Evolutionary conservation across 37 sponge, comb jelly and placozoan species (phyloP), one percentile per base, ranked within the genome.

Genomic region (Axinella damicornis): DNA sequence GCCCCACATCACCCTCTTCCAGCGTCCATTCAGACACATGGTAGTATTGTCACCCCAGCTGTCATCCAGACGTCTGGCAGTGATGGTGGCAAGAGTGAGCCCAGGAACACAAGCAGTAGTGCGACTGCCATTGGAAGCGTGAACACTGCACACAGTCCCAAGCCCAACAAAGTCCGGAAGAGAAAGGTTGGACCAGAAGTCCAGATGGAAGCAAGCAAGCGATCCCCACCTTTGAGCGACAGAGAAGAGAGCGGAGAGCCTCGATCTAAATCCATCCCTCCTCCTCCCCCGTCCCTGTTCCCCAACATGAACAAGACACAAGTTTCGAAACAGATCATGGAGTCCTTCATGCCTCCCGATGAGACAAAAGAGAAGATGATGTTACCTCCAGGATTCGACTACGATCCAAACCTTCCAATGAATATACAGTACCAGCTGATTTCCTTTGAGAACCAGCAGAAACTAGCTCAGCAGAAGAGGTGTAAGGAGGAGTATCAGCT

Each of bases 381-480:
- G 46, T 57, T 73, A 22, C 80, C 80, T 32, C 74, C 83, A 24
- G 94, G 87, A 6, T 94, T 94, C 52, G 87, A 74, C 20, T 94
- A 87, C 53, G 90, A 94, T 58, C 88, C 90, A 0, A 89, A 82
- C 71, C 84, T 94, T 54, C 94, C 94, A 14, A 94, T 94, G 83
- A 67, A 68, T 16, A 34, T 69, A 19, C 70, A 89, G 28, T 79
- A 65, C 41, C 94, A 94, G 77, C 61, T 94, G 53, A 36, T 90
- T 38, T 59, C 91, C 15, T 94, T 71, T 63, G 59, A 86, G 33
- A 89, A 85, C 63, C 76, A 87, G 71, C 67, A 84, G 83, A 81
- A 88, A 54, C 80, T 79, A 39, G 56, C 24, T 52, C 75, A 80
- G 74, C 32, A 60, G 30, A 65, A 81, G 61, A 58, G 71, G 72